phyloP scores from a whole-genome alignment of 1,140 invertebrate species.

The Drosophila simulans region DNA sequence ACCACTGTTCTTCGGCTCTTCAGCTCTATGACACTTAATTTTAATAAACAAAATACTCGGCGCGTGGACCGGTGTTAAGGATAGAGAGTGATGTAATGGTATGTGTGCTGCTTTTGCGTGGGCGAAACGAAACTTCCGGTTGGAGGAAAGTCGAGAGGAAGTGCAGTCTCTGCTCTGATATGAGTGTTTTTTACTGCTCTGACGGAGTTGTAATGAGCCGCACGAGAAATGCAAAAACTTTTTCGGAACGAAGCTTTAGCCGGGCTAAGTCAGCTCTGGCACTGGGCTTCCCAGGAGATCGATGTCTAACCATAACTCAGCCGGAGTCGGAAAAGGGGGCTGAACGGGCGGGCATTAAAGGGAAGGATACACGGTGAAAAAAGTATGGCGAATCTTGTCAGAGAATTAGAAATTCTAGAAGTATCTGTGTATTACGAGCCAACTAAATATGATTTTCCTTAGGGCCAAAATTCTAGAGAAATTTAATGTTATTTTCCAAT shows the following conservation, averaged over 20 bases:
- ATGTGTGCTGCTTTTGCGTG: neutral
- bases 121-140: conserved; percentile 7
- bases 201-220: conserved; percentile 75
- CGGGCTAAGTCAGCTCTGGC: conserved; percentile 38
- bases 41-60: conserved; percentile 80
- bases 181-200: conserved; percentile 48
- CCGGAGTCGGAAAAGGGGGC: conserved; percentile 24
- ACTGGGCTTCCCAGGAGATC: conserved; percentile 59
- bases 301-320: conserved; percentile 76
- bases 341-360: neutral
- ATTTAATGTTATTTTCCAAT: too few species aligned
- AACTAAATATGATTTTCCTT: too few species aligned
- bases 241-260: conserved; percentile 41
- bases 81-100: neutral
- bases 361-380: neutral
- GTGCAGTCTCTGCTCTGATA: conserved; percentile 43
- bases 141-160: conserved; percentile 19
- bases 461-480: too few species aligned
- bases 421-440: too few species aligned
- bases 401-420: neutral
- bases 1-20: conserved; percentile 35
- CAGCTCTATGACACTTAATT: conserved; percentile 69
- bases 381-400: neutral
- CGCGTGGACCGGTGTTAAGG: conserved; percentile 34
- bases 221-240: conserved; percentile 79